Percentiles rank a stretch among this genome's conserved stretches.
Conservation (phyloP, 2,888 invertebrate genomes). For the Philereme transversata region DNA sequence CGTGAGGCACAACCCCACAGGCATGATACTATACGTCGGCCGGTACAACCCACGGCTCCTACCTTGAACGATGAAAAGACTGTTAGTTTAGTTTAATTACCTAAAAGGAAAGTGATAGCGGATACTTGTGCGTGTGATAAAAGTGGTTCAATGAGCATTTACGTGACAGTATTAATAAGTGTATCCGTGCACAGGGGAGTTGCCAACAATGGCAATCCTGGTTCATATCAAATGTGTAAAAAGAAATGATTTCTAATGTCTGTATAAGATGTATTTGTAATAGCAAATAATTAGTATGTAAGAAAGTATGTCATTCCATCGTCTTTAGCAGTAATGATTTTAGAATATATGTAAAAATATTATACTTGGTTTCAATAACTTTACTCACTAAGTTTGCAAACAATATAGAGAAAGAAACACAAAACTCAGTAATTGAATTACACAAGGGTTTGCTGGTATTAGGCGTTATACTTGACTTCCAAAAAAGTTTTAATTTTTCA, state of each 20-base stretch:
- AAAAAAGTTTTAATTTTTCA: constrained; percentile 15
- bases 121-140: constrained; percentile 75
- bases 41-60: constrained; percentile 93
- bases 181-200: constrained; percentile 61
- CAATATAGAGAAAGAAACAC: background rate
- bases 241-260: constrained; percentile 60
- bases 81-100: constrained; percentile 78
- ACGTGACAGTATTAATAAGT: constrained; percentile 81
- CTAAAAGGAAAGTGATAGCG: constrained; percentile 78
- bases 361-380: constrained; percentile 17
- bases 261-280: constrained; percentile 54
- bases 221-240: constrained; percentile 66
- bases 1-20: constrained; percentile 95
- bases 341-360: constrained; percentile 52
- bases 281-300: constrained; percentile 50
- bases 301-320: constrained; percentile 58
- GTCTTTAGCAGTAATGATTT: constrained; percentile 48
- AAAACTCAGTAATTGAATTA: background rate
- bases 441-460: no score
- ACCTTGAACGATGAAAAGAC: constrained; percentile 84
- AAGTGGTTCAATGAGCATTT: constrained; percentile 73
- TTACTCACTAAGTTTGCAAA: background rate
- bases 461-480: no score
- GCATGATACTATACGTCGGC: constrained; percentile 94
- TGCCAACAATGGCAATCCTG: constrained; percentile 48